phyloP scores from a whole-genome alignment of 2,888 invertebrate species.

The Diachrysia chrysitis region DNA sequence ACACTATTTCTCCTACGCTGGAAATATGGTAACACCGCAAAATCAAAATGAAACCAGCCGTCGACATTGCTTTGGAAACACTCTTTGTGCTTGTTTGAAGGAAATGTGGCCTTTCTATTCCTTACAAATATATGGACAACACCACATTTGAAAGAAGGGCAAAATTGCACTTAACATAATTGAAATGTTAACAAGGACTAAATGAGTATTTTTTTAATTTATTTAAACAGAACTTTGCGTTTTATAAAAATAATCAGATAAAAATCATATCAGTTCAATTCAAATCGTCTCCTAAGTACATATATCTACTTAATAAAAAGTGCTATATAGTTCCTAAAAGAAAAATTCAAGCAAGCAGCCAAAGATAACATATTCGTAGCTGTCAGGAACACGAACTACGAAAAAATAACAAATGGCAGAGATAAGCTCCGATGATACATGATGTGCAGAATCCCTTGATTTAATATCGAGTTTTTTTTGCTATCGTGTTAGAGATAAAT shows the following conservation, averaged over 20 bases:
- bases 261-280: too few relatives aligned
- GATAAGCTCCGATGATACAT: slow-evolving; percentile 28
- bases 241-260: too few relatives aligned
- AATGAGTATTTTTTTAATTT: too few relatives aligned
- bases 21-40: not conserved
- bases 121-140: not conserved
- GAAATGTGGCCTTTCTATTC: slow-evolving; percentile 12
- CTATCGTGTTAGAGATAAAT: slow-evolving; percentile 18
- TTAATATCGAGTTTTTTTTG: slow-evolving; percentile 28
- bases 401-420: slow-evolving; percentile 45
- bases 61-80: not conserved
- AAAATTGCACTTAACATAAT: too few relatives aligned
- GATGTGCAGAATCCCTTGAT: slow-evolving; percentile 23
- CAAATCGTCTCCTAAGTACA: too few relatives aligned
- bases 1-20: not conserved
- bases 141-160: too few relatives aligned
- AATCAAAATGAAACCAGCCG: not conserved
- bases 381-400: slow-evolving; percentile 34
- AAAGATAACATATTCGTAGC: slow-evolving; percentile 16
- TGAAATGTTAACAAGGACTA: too few relatives aligned
- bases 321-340: too few relatives aligned
- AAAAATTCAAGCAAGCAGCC: not conserved
- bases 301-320: too few relatives aligned
- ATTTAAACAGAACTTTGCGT: too few relatives aligned
- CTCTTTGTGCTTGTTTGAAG: not conserved